phyloP scores from a whole-genome alignment of 2,888 invertebrate species.

The Drosophila leonis region DNA sequence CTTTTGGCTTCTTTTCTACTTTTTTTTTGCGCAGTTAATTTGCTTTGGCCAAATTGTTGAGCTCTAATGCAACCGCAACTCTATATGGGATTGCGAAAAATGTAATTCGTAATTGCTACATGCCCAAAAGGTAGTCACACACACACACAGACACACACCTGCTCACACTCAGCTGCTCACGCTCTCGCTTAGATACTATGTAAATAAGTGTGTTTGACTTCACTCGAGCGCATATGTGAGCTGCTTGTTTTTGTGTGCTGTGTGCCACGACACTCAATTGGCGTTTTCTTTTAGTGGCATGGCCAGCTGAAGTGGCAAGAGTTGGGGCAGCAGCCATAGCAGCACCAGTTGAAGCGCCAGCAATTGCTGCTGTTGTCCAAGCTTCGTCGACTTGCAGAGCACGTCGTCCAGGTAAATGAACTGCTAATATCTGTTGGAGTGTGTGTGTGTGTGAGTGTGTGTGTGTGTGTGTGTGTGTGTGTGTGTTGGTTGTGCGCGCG shows the following conservation, averaged over 20 bases:
- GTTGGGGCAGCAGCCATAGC: slow-evolving; percentile 4
- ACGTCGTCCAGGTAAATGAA: slow-evolving; percentile 77
- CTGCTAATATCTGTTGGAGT: slow-evolving; percentile 54
- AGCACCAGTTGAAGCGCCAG: slow-evolving; percentile 6
- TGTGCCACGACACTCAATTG: slow-evolving; percentile 58
- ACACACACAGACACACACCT: slow-evolving; percentile 2
- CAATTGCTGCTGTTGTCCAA: slow-evolving; percentile 31
- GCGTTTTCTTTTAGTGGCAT: slow-evolving; percentile 68
- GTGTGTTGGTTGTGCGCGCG: slow-evolving; percentile 26
- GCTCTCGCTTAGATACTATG: slow-evolving; percentile 10
- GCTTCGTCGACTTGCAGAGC: slow-evolving; percentile 52
- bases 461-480: slow-evolving; percentile 25
- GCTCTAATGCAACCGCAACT: slow-evolving; percentile 22
- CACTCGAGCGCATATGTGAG: slow-evolving; percentile 48
- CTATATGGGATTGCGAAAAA: slow-evolving; percentile 26
- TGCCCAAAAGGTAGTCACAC: slow-evolving; percentile 13
- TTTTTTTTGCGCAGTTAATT: slow-evolving; percentile 10
- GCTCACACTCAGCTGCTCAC: neutral
- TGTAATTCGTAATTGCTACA: slow-evolving; percentile 49
- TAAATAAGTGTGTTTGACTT: slow-evolving; percentile 27
- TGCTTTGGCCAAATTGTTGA: slow-evolving; percentile 35
- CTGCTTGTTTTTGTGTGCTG: slow-evolving; percentile 30
- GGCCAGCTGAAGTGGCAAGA: slow-evolving; percentile 37
- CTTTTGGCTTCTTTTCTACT: slow-evolving; percentile 15
- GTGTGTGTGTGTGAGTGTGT: slow-evolving; percentile 21